A percentile compares a stretch with the other conserved stretches of the same genome.
Evolutionary conservation across 2,797 vertebrate species (phyloP).

Genomic region (Schizopygopsis pylzovi): DNA sequence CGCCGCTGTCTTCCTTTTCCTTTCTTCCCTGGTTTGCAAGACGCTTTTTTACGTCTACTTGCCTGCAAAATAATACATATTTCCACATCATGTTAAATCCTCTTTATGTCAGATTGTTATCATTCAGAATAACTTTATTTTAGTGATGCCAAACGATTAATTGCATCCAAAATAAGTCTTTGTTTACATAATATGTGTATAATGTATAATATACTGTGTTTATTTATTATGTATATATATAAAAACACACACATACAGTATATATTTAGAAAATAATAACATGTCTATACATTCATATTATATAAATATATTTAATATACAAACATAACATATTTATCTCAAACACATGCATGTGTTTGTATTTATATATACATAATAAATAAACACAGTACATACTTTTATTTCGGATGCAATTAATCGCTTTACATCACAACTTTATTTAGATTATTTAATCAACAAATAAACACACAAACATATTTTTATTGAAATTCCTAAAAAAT

Average conservation of each 20-base stretch:
- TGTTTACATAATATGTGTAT: not conserved
- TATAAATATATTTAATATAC: not conserved
- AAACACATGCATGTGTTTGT: not conserved
- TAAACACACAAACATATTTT: no score
- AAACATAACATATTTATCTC: not conserved
- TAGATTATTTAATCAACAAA: not conserved
- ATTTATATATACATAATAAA: not conserved
- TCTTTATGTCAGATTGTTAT: not conserved
- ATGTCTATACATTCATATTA: no score
- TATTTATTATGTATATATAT: not conserved
- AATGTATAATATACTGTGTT: not conserved
- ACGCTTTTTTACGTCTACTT: slow-evolving; percentile 50
- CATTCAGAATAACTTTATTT: not conserved
- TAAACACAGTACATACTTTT: not conserved
- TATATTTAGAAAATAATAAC: no score
- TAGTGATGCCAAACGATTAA: no score
- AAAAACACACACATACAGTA: no score
- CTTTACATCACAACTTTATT: not conserved
- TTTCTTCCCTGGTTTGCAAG: slow-evolving; percentile 67
- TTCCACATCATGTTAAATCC: not conserved
- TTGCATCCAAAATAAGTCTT: not conserved
- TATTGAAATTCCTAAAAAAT: not conserved
- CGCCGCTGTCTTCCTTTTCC: slow-evolving; percentile 68
- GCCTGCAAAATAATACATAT: slow-evolving; percentile 65
- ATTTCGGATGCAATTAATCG: not conserved